Evolutionary conservation across 2,797 vertebrate genomes (phyloP), one percentile per base, ranked within the genome.

Genomic region (Poecile montanus): DNA sequence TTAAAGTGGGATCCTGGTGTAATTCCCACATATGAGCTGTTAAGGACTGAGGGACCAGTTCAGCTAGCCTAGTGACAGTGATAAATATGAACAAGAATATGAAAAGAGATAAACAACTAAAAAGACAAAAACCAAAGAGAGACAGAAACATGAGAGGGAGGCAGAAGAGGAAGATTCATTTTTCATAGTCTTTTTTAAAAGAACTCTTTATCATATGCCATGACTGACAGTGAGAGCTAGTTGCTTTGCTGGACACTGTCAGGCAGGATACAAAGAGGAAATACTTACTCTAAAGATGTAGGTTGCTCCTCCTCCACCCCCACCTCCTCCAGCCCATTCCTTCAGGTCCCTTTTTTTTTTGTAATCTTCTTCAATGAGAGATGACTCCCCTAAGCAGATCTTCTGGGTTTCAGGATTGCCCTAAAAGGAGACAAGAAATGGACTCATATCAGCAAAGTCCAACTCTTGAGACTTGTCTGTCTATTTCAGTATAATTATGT

Each of bases 291-390:
- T 98, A 85, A 98, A 99, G 93, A 99, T 96, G 51, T 98, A 99
- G 7, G 99, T 99, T 93, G 98, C 98, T 73, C 99, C 99, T 27
- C 99, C 98, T 38, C 99, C 99, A 10, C 99, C 99, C 1, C 99
- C 99, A 90, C 99, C 99, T 71, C 99, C 99, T 36, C 99, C 99
- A 11, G 98, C 98, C 98, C 98, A 98, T 83, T 98, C 97, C 8
- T 96, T 79, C 34, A 94, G 85, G 32, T 91, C 85, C 51, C 78
- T 85, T 50, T 97, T 97, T 32, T 95, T 96, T 57, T 96, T 77
- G 79, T 97, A 95, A 50, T 98, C 97, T 90, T 98, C 98, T 97
- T 99, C 99, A 32, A 99, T 98, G 72, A 98, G 97, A 42, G 98
- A 98, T 11, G 98, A 98, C 95, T 98, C 98, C 60, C 99, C 99